These are phyloP conservation scores for Galerucella nymphaeae DNA, from an alignment of 2,888 invertebrate species.

Conservation along the genomic window DNA sequence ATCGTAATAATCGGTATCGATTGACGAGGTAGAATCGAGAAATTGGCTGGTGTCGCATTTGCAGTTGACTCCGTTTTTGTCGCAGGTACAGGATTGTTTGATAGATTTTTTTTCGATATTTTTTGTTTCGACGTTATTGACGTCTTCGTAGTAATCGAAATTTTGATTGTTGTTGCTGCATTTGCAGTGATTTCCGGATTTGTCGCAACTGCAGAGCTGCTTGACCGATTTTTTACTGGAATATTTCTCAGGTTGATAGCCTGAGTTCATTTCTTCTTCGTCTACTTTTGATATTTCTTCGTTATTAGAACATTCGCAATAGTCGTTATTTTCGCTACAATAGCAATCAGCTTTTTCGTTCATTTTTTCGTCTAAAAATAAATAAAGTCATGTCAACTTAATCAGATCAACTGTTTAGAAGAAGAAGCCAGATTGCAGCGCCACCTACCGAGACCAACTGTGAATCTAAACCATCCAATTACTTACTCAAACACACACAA, in stretches of 20 bases:
- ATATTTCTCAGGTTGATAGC: slow-evolving; percentile 1
- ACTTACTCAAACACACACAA: too few relatives aligned
- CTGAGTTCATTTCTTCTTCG: slow-evolving; percentile 7
- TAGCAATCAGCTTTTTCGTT: slow-evolving; percentile 10
- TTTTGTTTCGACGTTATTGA: background rate
- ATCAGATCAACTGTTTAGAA: too few relatives aligned
- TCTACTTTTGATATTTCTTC: slow-evolving; percentile 24
- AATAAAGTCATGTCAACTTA: too few relatives aligned
- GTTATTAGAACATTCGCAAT: slow-evolving; percentile 41
- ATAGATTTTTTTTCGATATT: slow-evolving; percentile 17
- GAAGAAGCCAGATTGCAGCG: too few relatives aligned
- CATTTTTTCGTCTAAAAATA: slow-evolving; percentile 17
- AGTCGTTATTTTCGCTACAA: slow-evolving; percentile 17
- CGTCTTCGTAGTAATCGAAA: slow-evolving; percentile 19
- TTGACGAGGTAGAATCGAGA: background rate
- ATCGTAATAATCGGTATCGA: slow-evolving; percentile 17
- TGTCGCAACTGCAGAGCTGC: slow-evolving; percentile 40
- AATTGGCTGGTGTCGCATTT: slow-evolving; percentile 22
- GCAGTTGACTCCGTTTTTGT: slow-evolving; percentile 16
- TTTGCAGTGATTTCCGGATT: slow-evolving; percentile 44
- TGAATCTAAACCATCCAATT: too few relatives aligned
- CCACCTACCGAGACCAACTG: too few relatives aligned
- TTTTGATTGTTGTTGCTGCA: slow-evolving; percentile 35
- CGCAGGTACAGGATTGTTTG: slow-evolving; percentile 15
- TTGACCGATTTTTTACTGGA: slow-evolving; percentile 17